Percentiles rank a stretch among this genome's conserved stretches.
Evolutionary conservation across 2,797 vertebrate species (phyloP).

Genomic region (Galaxias olidus): DNA sequence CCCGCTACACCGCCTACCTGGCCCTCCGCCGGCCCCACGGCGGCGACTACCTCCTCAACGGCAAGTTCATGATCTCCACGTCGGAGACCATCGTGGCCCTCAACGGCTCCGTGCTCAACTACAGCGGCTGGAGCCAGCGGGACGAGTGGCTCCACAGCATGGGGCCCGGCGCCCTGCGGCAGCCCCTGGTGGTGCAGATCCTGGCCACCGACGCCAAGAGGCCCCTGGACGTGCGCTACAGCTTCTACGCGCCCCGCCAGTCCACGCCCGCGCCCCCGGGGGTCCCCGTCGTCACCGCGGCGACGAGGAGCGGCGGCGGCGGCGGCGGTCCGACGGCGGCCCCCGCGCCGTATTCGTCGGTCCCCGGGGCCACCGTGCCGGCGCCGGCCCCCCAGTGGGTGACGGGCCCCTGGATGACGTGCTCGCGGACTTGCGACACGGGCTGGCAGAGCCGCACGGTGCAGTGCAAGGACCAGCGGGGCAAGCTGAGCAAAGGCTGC

Average conservation of each 20-base stretch:
- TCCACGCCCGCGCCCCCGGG: conserved; percentile 39
- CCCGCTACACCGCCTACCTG: conserved; percentile 90
- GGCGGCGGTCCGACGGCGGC: conserved; percentile 32
- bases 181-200: conserved; percentile 88
- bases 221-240: conserved; percentile 92
- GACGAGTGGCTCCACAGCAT: conserved; percentile 92
- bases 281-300: conserved; percentile 11
- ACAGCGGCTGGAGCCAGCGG: conserved; percentile 95
- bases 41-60: conserved; percentile 92
- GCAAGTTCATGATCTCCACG: conserved; percentile 98
- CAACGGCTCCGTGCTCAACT: conserved; percentile 94
- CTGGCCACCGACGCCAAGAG: conserved; percentile 91
- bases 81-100: conserved; percentile 91
- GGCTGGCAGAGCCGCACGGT: conserved; percentile 98
- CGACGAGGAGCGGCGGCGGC: conserved; percentile 25
- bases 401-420: conserved; percentile 89
- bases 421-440: conserved; percentile 93
- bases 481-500: conserved; percentile 91
- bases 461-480: conserved; percentile 88
- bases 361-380: conserved; percentile 36
- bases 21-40: conserved; percentile 83
- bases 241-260: conserved; percentile 88
- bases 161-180: conserved; percentile 87
- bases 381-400: conserved; percentile 82
- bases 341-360: conserved; percentile 52